Evolutionary conservation across 2,797 vertebrate species (phyloP), one percentile per base, ranked within the genome.

Genomic region (Onychomys torridus): DNA sequence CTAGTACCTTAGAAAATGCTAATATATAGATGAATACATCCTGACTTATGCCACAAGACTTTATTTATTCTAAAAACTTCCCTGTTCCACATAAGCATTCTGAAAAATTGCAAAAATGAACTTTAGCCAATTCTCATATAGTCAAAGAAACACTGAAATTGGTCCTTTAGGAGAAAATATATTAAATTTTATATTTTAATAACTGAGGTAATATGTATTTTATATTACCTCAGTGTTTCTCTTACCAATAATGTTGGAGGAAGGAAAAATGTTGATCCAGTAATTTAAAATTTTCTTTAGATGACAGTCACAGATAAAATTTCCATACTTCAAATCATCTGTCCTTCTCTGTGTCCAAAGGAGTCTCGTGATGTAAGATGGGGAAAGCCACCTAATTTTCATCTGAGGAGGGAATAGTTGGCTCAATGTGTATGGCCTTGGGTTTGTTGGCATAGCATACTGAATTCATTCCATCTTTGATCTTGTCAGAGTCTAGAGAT

Each of bases 401-500:
- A 10, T 14, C 40, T 27, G 19, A 55, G 37, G 34, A 63, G 5
- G 19, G 17, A 34, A 92, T 23, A 4, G 14, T 61, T 16, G 65
- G 10, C 2, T 55, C 17, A 12, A 43, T 7, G 1, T 5, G n/a
- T 29, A 67, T 0, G 21, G n/a, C 46, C n/a, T 23, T 0, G 21
- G 4, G 11, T 43, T 52, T 65, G 8, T 52, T 65, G 32, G 52
- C 5, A 19, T 13, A 78, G 46, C 25, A 3, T 21, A 34, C 55
- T 75, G 25, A 71, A 34, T 52, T 46, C 29, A 32, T 27, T 43
- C 23, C 29, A 3, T 43, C 29, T 76, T 73, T 73, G 5, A 16
- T 84, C n/a, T 75, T 46, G n/a, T 63, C 61, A 82, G 19, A 63
- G 8, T 63, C 63, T n/a, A 69, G 78, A 90, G 12, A 92, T 29